These are phyloP conservation scores for Semibalanus balanoides DNA, from an alignment of 1,140 invertebrate genomes.

Conservation along the genomic window DNA sequence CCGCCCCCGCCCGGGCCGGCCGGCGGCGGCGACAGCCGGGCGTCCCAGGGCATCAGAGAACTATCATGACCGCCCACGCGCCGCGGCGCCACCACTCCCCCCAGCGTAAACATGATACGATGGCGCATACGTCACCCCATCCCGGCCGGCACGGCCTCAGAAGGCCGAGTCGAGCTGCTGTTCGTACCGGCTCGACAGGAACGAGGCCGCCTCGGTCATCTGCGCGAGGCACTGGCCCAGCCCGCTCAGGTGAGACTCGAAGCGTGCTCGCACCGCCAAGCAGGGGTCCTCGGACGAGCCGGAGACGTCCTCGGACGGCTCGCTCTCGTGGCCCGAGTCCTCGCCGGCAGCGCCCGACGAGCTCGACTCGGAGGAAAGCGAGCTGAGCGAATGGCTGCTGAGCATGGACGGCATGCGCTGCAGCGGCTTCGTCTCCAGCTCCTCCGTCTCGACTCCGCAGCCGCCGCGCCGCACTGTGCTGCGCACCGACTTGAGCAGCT, in stretches of 20 bases:
- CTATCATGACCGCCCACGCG: too few relatives aligned
- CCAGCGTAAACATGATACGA: neutral
- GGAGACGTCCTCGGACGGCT: too few relatives aligned
- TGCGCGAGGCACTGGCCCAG: neutral
- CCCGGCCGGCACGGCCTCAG: neutral
- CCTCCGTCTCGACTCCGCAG: neutral
- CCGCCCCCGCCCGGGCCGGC: too few relatives aligned
- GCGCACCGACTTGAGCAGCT: neutral
- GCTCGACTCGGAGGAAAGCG: neutral
- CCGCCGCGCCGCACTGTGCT: neutral
- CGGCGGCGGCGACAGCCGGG: too few relatives aligned
- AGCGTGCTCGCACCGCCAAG: neutral
- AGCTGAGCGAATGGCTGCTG: neutral
- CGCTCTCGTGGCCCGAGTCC: neutral
- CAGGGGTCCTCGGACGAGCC: neutral
- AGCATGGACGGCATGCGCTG: neutral
- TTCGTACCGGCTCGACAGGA: neutral
- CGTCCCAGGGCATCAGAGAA: too few relatives aligned
- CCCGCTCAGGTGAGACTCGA: neutral
- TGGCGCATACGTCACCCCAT: neutral
- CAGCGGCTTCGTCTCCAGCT: neutral
- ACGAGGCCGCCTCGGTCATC: neutral
- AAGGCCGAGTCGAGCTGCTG: conserved; percentile 3
- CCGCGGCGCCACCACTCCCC: too few relatives aligned
- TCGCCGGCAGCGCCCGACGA: neutral